phyloP scores from a whole-genome alignment of 2,797 vertebrate species.

The Muscicapa comitata region DNA sequence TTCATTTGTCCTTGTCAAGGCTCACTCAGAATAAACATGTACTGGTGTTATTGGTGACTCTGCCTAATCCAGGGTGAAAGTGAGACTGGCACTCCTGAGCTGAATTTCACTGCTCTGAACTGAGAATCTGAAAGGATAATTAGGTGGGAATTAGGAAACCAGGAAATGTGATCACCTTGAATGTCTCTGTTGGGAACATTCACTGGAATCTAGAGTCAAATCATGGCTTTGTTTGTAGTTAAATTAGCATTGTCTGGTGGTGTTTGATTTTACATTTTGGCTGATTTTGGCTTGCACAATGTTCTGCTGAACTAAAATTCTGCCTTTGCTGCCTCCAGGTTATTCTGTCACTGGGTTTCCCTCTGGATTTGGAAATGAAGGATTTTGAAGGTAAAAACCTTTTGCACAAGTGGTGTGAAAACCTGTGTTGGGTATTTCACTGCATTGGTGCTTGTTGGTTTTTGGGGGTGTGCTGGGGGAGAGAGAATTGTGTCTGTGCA shows the following conservation, averaged over 20 bases:
- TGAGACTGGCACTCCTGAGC: neutral
- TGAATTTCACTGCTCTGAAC: neutral
- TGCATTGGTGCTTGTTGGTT: accelerated
- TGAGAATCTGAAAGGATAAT: neutral
- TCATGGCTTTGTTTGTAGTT: neutral
- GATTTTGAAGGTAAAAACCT: conserved; percentile 67
- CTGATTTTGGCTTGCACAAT: neutral
- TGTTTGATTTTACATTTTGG: neutral
- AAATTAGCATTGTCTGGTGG: neutral
- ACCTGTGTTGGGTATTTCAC: accelerated
- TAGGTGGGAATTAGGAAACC: neutral
- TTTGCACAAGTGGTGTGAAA: neutral
- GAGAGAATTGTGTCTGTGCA: neutral
- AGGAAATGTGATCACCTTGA: neutral
- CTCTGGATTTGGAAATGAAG: conserved; percentile 59
- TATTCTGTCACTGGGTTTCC: conserved; percentile 31
- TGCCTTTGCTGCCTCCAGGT: conserved; percentile 23
- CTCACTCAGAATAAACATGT: neutral
- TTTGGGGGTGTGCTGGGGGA: neutral
- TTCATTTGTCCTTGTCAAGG: neutral
- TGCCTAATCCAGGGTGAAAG: neutral
- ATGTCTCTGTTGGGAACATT: neutral
- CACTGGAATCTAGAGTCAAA: neutral
- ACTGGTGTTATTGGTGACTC: neutral
- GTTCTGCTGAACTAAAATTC: neutral